Evolutionary conservation across 2,888 invertebrate species (phyloP), one percentile per base, ranked within the genome.

Genomic region (Tachystola acroxantha): DNA sequence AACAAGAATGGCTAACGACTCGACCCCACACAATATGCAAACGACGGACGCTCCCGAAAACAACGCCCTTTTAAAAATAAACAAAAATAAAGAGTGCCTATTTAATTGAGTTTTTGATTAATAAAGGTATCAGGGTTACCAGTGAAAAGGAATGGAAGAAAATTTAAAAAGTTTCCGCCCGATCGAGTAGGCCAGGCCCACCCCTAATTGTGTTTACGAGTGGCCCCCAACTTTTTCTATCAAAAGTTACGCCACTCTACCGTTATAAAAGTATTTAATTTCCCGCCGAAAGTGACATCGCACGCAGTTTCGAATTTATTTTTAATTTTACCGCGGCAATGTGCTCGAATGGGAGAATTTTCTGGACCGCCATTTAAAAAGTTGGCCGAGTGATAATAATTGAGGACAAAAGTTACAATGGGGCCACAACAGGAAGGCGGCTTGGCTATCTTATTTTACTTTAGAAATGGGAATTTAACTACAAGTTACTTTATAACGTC

Each of bases 161-260:
- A 64, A 64, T 69, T 64, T 63, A 54, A 69, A 73, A 77, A 75
- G 63, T 69, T 70, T 44, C 48, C 43, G 53, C 53, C 51, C 64
- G 63, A 77, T 80, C 62, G 70, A 61, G 64, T 60, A 64, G 49
- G 64, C 55, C 45, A 45, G 47, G 48, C 66, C 64, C 45, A 45
- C 48, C 49, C 66, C 64, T 81, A 78, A 81, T 80, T 76, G 71
- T 79, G 75, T 81, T 82, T 78, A 80, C 73, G 77, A 70, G 58
- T 59, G 54, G 52, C 51, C 53, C 50, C 38, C 51, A 84, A 82
- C 81, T 82, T 84, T 82, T 84, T 81, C 80, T 77, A 81, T 80
- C 78, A 72, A 79, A 77, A 79, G 71, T 80, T 81, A 57, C 58
- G 56, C 48, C 51, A 56, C 61, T 64, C 57, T 58, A 59, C 53